Evolutionary conservation across 2,888 invertebrate species (phyloP).

Genomic region (Limnephilus lunatus): DNA sequence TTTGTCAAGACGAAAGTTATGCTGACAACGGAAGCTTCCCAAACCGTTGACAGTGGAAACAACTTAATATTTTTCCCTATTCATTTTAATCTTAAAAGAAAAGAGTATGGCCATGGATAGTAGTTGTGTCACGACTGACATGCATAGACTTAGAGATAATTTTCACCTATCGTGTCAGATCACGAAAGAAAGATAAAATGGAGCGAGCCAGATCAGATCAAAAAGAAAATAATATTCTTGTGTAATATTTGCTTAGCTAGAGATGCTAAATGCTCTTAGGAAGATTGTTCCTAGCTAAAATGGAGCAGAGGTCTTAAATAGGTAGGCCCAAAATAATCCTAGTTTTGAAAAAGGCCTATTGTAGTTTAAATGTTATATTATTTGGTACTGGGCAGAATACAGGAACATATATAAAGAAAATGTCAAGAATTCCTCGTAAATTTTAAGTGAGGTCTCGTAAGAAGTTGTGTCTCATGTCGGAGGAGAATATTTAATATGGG

Average conservation of each 20-base stretch:
- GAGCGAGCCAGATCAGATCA: conserved; percentile 37
- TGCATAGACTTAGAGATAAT: too few relatives aligned
- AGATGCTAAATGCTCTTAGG: not conserved
- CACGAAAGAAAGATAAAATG: too few relatives aligned
- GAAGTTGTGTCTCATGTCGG: not conserved
- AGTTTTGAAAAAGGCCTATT: not conserved
- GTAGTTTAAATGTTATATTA: not conserved
- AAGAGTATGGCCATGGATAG: too few relatives aligned
- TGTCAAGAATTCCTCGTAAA: not conserved
- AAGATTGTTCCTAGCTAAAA: not conserved
- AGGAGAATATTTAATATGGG: not conserved
- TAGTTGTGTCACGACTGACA: too few relatives aligned
- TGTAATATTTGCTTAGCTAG: not conserved
- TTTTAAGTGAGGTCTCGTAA: not conserved
- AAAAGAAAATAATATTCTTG: conserved; percentile 67
- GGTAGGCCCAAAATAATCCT: not conserved
- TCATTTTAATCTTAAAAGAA: too few relatives aligned
- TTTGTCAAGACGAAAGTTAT: too few relatives aligned
- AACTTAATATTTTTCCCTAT: too few relatives aligned
- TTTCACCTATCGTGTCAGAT: too few relatives aligned
- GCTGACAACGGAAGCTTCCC: too few relatives aligned
- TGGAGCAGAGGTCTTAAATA: not conserved
- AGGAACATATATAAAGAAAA: not conserved
- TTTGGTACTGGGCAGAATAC: not conserved
- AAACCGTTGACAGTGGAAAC: too few relatives aligned